Conservation (phyloP, 1,140 invertebrate species). For the Bactericera cockerelli region DNA sequence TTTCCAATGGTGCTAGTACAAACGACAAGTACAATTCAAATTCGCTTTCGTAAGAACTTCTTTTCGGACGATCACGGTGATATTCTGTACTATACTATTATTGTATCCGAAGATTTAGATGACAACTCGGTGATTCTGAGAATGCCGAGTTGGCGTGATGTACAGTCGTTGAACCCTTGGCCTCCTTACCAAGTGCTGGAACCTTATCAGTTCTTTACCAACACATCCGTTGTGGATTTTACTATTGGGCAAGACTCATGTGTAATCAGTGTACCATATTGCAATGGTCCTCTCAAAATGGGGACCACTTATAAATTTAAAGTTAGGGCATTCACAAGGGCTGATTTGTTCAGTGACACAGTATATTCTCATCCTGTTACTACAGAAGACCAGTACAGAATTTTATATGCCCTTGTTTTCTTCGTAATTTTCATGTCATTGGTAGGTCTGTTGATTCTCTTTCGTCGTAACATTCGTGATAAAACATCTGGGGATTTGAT, state of each 20-base stretch:
- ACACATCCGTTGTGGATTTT: constrained; percentile 67
- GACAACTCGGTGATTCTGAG: constrained; percentile 61
- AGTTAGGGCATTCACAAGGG: constrained; percentile 79
- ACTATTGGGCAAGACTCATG: constrained; percentile 68
- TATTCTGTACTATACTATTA: constrained; percentile 71
- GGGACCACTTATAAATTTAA: constrained; percentile 79
- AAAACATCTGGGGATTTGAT: constrained; percentile 4
- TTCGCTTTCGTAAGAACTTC: constrained; percentile 75
- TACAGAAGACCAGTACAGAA: constrained; percentile 40
- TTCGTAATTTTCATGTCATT: constrained; percentile 15
- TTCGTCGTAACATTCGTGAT: constrained; percentile 19
- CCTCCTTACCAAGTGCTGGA: constrained; percentile 83
- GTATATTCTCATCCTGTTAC: constrained; percentile 70
- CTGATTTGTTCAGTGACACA: constrained; percentile 84
- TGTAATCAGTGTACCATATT: constrained; percentile 58
- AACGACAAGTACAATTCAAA: constrained; percentile 63
- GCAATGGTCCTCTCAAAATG: constrained; percentile 81
- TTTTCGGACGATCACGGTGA: constrained; percentile 76
- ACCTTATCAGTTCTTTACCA: constrained; percentile 76
- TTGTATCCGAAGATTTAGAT: constrained; percentile 75
- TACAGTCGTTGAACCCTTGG: constrained; percentile 76
- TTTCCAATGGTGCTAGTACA: constrained; percentile 61
- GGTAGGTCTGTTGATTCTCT: constrained; percentile 28
- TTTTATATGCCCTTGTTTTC: neutral
- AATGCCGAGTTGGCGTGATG: constrained; percentile 82